A percentile compares a stretch with the other conserved stretches of the same genome.
These are phyloP conservation scores for Tillus elongatus DNA, from an alignment of 2,888 invertebrate species.

Conservation along the genomic window DNA sequence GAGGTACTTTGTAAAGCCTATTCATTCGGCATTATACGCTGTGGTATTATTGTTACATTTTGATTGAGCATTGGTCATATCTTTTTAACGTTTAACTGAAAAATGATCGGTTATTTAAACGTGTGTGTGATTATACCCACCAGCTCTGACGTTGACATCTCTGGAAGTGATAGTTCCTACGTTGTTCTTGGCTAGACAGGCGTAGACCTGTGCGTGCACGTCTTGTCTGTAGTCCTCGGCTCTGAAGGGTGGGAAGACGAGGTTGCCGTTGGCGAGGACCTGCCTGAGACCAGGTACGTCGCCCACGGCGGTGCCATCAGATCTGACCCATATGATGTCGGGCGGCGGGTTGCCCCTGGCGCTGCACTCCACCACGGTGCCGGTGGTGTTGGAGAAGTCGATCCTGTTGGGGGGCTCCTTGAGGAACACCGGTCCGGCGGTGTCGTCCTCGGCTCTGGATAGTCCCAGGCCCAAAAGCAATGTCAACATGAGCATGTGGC, in stretches of 20 bases:
- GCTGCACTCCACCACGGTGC: constrained; percentile 85
- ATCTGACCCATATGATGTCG: constrained; percentile 86
- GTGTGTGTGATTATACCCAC: too few species aligned
- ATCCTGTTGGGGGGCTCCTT: constrained; percentile 86
- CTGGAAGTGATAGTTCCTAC: constrained; percentile 86
- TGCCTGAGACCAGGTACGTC: constrained; percentile 67
- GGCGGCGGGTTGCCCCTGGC: constrained; percentile 85
- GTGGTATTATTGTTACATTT: too few species aligned
- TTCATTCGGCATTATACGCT: too few species aligned
- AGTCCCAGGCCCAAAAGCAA: too few species aligned
- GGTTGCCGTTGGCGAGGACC: constrained; percentile 82
- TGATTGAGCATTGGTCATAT: too few species aligned
- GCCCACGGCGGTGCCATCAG: constrained; percentile 83
- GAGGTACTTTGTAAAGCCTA: too few species aligned
- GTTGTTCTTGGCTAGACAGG: constrained; percentile 81
- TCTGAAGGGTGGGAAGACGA: constrained; percentile 90
- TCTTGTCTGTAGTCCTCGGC: constrained; percentile 89
- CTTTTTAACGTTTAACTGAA: too few species aligned
- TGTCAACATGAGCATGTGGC: too few species aligned
- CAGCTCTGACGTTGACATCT: constrained; percentile 90
- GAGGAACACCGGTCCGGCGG: constrained; percentile 76
- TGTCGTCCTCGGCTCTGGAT: constrained; percentile 33
- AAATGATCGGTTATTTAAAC: too few species aligned
- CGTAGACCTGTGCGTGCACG: constrained; percentile 89
- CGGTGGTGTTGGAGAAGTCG: constrained; percentile 90